These are phyloP conservation scores for Zosterops pallidus DNA, from an alignment of 2,113 vertebrate genomes.

Conservation along the genomic window DNA sequence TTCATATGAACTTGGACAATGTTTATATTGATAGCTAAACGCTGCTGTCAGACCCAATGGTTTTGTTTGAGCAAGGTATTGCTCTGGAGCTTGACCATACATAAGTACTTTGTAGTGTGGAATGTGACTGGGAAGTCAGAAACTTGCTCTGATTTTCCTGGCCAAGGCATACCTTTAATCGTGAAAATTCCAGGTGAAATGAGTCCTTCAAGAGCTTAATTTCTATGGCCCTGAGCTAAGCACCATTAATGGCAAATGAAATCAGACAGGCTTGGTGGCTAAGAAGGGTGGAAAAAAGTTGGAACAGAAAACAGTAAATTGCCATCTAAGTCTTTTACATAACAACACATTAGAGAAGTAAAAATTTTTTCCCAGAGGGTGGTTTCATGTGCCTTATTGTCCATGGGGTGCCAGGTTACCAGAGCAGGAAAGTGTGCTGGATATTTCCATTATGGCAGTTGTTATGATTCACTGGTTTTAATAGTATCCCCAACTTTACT, in stretches of 20 bases:
- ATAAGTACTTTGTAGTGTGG: neutral
- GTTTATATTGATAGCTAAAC: neutral
- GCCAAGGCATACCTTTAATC: neutral
- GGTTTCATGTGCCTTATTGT: neutral
- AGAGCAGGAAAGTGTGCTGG: neutral
- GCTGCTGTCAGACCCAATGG: neutral
- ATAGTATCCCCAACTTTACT: neutral
- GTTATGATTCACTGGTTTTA: constrained; percentile 2
- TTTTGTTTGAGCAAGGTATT: neutral
- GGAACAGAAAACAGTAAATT: neutral
- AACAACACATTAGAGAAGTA: neutral
- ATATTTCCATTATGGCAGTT: neutral
- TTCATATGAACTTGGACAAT: neutral
- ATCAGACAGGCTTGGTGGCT: neutral
- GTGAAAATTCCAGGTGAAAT: neutral
- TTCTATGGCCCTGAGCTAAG: neutral
- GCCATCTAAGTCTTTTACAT: neutral
- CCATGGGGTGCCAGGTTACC: neutral
- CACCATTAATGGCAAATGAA: neutral
- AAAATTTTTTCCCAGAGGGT: neutral
- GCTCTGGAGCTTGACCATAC: neutral
- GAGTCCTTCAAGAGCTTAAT: neutral
- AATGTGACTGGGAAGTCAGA: neutral
- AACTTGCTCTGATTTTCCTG: neutral
- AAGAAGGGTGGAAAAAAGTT: neutral